phyloP scores from a whole-genome alignment of 1,140 invertebrate genomes.

The Ceratina japonica region DNA sequence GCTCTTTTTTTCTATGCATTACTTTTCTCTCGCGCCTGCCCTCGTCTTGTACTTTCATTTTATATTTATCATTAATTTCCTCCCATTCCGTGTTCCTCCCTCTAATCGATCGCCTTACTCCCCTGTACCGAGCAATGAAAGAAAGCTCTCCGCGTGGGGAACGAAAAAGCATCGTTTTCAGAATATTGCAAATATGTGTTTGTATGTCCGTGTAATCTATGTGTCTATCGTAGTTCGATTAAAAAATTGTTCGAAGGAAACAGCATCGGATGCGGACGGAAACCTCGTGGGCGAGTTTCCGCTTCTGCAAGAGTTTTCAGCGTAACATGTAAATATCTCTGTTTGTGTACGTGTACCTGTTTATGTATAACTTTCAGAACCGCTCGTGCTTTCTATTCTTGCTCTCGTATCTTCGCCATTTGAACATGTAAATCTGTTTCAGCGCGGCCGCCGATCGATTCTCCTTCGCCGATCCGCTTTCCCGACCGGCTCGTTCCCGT shows the following conservation, averaged over 20 bases:
- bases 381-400: conserved; percentile 20
- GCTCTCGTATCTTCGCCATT: conserved; percentile 3
- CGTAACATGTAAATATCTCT: neutral
- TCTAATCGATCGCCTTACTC: neutral
- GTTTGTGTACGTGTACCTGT: neutral
- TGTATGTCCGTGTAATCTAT: neutral
- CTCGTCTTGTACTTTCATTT: conserved; percentile 28
- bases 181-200: neutral
- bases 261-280: conserved; percentile 11
- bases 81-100: neutral
- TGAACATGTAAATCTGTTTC: neutral
- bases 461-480: neutral
- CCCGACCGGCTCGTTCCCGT: too few species aligned
- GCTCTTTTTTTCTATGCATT: neutral
- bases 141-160: conserved; percentile 3
- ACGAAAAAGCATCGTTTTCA: conserved; percentile 7
- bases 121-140: neutral
- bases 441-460: conserved; percentile 7
- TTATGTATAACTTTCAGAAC: conserved; percentile 1
- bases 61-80: conserved; percentile 6
- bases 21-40: neutral
- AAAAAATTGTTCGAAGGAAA: conserved; percentile 36
- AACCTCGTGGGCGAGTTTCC: conserved; percentile 11
- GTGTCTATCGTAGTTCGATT: conserved; percentile 11
- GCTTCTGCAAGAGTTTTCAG: neutral